phyloP scores from a whole-genome alignment of 2,888 invertebrate species.

The Hemithea aestivaria region DNA sequence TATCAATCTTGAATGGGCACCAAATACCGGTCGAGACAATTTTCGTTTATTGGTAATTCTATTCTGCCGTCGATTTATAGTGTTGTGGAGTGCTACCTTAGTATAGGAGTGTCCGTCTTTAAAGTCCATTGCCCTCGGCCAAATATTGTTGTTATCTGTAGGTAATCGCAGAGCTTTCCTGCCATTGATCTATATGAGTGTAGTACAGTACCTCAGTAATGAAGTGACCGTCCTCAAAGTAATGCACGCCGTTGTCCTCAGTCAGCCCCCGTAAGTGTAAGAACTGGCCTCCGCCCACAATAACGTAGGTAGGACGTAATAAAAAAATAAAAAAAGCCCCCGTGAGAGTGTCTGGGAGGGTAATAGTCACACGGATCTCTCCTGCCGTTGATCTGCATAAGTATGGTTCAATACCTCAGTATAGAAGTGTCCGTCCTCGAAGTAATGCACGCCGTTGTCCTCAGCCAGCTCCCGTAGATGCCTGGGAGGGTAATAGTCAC shows the following conservation, averaged over 20 bases:
- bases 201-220: constrained; percentile 93
- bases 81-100: too few species aligned
- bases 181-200: too few species aligned
- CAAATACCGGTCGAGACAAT: too few species aligned
- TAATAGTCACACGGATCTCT: too few species aligned
- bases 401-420: constrained; percentile 91
- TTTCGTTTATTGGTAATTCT: too few species aligned
- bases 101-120: constrained; percentile 97
- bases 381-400: too few species aligned
- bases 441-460: constrained; percentile 93
- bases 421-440: constrained; percentile 96
- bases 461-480: constrained; percentile 84
- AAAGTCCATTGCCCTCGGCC: constrained; percentile 90
- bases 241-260: constrained; percentile 92
- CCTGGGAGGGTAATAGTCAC: constrained; percentile 81
- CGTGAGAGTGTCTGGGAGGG: constrained; percentile 83
- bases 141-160: constrained; percentile 84
- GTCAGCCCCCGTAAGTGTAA: constrained; percentile 84
- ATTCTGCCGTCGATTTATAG: too few species aligned
- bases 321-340: not conserved
- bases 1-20: too few species aligned
- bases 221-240: constrained; percentile 95
- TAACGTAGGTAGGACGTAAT: too few species aligned
- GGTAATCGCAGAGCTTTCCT: too few species aligned
- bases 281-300: too few species aligned